Conservation (phyloP, 1,140 invertebrate species). For the Macrostomum lignano region DNA sequence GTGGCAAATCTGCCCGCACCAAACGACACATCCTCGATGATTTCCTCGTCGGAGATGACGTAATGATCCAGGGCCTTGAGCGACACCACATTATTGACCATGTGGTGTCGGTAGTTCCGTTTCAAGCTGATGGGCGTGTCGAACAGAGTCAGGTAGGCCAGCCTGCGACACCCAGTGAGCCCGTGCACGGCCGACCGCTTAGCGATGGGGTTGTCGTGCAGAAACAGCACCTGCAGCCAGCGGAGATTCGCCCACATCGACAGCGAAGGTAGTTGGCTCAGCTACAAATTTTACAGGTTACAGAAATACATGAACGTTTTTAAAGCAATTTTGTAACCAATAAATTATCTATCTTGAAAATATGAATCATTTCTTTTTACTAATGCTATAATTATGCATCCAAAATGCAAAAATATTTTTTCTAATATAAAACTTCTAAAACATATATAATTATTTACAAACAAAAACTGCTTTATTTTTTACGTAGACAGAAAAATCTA, state of each 20-base stretch:
- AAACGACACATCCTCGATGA: conserved; percentile 27
- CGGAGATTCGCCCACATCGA: conserved; percentile 17
- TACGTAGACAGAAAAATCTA: too few species aligned
- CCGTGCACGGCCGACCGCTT: conserved; percentile 17
- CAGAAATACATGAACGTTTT: too few species aligned
- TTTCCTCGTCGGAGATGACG: conserved; percentile 26
- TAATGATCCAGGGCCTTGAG: conserved; percentile 20
- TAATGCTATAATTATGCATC: too few species aligned
- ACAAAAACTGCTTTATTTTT: too few species aligned
- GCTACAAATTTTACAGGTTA: too few species aligned
- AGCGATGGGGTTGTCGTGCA: conserved; percentile 25
- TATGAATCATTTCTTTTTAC: too few species aligned
- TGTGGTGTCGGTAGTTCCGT: conserved; percentile 14
- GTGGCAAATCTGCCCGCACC: too few species aligned
- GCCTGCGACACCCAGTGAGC: conserved; percentile 12
- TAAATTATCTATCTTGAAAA: too few species aligned
- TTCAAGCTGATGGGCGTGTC: conserved; percentile 21
- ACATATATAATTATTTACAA: too few species aligned
- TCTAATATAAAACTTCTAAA: too few species aligned
- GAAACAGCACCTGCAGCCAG: conserved; percentile 16
- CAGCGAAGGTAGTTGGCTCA: conserved; percentile 15
- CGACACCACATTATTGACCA: conserved; percentile 20
- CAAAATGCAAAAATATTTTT: too few species aligned
- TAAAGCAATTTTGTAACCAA: too few species aligned
- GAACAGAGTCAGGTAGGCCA: conserved; percentile 17